These are phyloP conservation scores for Syndactyla subalaris DNA, from an alignment of 2,797 vertebrate species.

Conservation along the genomic window DNA sequence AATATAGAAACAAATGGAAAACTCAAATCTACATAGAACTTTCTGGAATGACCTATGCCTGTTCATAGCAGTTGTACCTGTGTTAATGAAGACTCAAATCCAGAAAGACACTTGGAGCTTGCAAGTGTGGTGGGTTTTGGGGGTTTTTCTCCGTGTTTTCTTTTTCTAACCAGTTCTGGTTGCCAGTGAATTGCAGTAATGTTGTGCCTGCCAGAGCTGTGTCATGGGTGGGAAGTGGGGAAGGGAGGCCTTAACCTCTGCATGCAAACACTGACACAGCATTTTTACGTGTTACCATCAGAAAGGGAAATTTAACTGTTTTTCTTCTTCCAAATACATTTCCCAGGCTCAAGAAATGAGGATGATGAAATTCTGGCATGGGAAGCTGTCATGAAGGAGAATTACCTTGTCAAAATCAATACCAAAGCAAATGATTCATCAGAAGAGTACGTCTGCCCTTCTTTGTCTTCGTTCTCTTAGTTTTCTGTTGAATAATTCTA, in stretches of 20 bases:
- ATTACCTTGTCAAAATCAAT: conserved; percentile 82
- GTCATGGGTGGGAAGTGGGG: neutral
- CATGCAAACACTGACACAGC: neutral
- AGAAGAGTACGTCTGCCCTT: conserved; percentile 70
- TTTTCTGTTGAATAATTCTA: neutral
- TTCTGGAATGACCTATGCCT: neutral
- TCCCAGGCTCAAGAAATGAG: conserved; percentile 77
- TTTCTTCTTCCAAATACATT: neutral
- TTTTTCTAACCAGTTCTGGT: neutral
- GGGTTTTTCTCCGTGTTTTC: neutral
- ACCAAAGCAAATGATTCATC: conserved; percentile 74
- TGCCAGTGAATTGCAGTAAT: neutral
- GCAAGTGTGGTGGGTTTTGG: rapidly evolving
- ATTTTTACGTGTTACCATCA: neutral
- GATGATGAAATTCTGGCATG: conserved; percentile 81
- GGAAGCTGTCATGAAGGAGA: conserved; percentile 85
- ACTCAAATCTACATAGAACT: neutral
- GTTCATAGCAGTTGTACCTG: neutral
- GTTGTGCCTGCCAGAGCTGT: neutral
- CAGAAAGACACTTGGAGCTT: neutral
- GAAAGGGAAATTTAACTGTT: neutral
- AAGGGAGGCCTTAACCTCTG: neutral
- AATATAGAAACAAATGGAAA: neutral
- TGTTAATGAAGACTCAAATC: neutral
- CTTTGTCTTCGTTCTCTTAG: neutral